Evolutionary conservation across 2,888 invertebrate species (phyloP), one percentile per base, ranked within the genome.

Genomic region (Spodoptera picta): DNA sequence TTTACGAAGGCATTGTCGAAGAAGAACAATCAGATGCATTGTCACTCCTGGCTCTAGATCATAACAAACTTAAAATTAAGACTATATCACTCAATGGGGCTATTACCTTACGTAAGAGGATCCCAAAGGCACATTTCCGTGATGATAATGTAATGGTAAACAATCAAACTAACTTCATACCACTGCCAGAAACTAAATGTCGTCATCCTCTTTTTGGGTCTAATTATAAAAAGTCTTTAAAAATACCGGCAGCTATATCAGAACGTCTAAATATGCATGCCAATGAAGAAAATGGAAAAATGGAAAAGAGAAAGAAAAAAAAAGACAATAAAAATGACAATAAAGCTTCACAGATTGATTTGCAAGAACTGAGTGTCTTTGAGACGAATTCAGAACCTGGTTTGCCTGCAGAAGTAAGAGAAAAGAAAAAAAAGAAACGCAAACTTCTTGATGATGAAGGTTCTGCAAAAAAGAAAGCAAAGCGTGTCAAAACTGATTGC

Each of bases 181-280:
- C 91, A 12, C 72, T 93, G 46, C 93, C 93, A 2, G 90, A 90
- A 44, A 92, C 91, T 9, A 92, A 92, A 78, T 87, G 86, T 63
- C 87, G 93, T 0, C 93, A 93, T 79, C 93, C 93, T 6, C 82
- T 93, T 1, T 92, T 93, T 77, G 93, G 93, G 1, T 69, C 83
- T 1, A 75, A 91, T 73, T 93, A 91, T 73, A 90, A 89, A 68
- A 88, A 85, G 65, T 84, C 86, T 9, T 82, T 90, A 4, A 89
- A 90, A 77, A 61, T 92, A 53, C 85, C 90, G 6, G 44, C 79
- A 42, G 63, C 75, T n/a, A 75, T 89, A 47, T 76, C 78, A 12
- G 80, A 84, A 61, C 80, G 88, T 2, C 79, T 90, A 48, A 77
- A 82, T 19, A 58, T 57, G 50, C 60, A 56, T 5, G 51, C 62